Evolutionary conservation across 2,113 vertebrate genomes (phyloP), one percentile per base, ranked within the genome.

Genomic region (Pagrus major): DNA sequence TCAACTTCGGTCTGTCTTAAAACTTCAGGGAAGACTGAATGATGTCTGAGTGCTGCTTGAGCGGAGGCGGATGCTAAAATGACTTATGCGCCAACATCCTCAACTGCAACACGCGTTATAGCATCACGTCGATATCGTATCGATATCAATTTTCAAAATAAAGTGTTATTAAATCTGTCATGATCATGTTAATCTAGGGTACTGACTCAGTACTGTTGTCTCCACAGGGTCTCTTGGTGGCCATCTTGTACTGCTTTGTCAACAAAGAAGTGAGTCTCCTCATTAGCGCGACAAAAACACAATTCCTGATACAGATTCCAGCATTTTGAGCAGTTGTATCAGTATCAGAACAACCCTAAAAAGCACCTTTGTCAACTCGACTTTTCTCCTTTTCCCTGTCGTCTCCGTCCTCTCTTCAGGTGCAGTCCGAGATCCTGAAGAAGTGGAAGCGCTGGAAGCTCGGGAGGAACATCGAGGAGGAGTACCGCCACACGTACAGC

Each of bases 241-340:
- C 98, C 73, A 96, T 99, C 59, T 95, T 99, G 81, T 99, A 99
- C 94, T 99, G 98, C 84, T 99, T 99, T 3, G 94, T 99, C 93
- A 99, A 99, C 94, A 98, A 98, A 91, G 98, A 99, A 96, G 98
- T 99, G 73, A 94, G 93, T 85, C 3, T 44, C 23, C 23, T 41
- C 18, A 11, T 46, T 18, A 52, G 6, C 16, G 16, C 6, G 9
- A 23, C 33, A 65, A 47, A 47, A 29, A 47, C n/a, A n/a, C n/a
- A n/a, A n/a, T n/a, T n/a, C n/a, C n/a, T n/a, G n/a, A n/a, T n/a
- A n/a, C n/a, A n/a, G n/a, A n/a, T n/a, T n/a, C n/a, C n/a, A n/a
- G n/a, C n/a, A n/a, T n/a, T n/a, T n/a, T n/a, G n/a, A n/a, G n/a
- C n/a, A n/a, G n/a, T n/a, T n/a, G n/a, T n/a, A n/a, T n/a, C n/a